Conservation (phyloP, 2,797 vertebrate species). For the Rallus crepitans region DNA sequence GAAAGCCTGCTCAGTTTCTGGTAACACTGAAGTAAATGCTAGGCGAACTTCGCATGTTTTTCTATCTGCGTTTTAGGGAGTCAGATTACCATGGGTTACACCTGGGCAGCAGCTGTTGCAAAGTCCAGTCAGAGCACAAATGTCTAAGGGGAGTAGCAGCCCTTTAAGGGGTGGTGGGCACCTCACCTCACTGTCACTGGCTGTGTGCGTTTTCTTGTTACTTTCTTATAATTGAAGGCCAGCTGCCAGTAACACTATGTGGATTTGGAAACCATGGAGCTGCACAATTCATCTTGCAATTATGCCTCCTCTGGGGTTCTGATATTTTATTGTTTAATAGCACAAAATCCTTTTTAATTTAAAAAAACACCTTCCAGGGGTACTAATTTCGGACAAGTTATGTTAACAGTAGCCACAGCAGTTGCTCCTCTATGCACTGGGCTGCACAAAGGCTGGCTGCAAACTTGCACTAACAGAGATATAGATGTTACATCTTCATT, state of each 20-base stretch:
- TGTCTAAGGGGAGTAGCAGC: background rate
- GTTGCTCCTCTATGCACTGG: background rate
- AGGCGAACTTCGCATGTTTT: background rate
- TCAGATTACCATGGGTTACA: background rate
- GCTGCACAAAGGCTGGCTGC: background rate
- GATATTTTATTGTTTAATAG: conserved; percentile 63
- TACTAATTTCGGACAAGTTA: background rate
- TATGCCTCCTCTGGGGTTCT: conserved; percentile 53
- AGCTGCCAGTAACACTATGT: conserved; percentile 49
- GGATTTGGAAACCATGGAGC: conserved; percentile 41
- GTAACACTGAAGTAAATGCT: background rate
- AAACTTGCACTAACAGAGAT: background rate
- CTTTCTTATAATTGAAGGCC: conserved; percentile 51
- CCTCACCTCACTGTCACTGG: background rate
- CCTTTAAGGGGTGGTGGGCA: background rate
- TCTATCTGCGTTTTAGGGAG: rapidly evolving
- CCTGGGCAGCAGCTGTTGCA: background rate
- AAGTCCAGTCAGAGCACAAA: background rate
- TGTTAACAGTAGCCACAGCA: background rate
- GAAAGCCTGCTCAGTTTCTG: background rate
- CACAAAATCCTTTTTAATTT: conserved; percentile 70
- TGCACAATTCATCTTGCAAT: conserved; percentile 43
- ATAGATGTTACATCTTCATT: background rate
- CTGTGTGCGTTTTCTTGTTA: conserved; percentile 31
- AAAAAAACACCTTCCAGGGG: conserved; percentile 42